Evolutionary conservation across 1,140 invertebrate genomes (phyloP).

Genomic region (Orussus abietinus): DNA sequence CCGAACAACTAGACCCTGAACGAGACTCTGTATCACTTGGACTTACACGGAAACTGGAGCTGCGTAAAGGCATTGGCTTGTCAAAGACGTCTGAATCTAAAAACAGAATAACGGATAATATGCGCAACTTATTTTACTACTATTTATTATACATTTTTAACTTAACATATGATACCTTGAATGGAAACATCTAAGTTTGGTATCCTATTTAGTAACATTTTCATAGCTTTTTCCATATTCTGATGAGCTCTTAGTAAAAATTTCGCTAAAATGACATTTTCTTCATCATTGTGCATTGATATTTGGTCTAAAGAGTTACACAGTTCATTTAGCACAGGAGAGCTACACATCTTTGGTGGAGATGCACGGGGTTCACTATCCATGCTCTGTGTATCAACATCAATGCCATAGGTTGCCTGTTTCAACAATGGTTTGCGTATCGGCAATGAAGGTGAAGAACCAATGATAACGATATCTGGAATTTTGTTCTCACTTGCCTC

Average conservation of each 20-base stretch:
- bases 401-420: conserved; percentile 16
- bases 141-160: too few relatives aligned
- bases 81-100: too few relatives aligned
- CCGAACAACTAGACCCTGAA: too few relatives aligned
- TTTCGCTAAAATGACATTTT: conserved; percentile 16
- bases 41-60: too few relatives aligned
- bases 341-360: conserved; percentile 22
- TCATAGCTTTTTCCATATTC: conserved; percentile 26
- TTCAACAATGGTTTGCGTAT: conserved; percentile 3
- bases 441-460: too few relatives aligned
- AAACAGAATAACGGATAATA: too few relatives aligned
- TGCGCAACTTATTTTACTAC: too few relatives aligned
- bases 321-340: conserved; percentile 19
- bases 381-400: conserved; percentile 17
- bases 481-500: conserved; percentile 1
- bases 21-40: too few relatives aligned
- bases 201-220: conserved; percentile 17
- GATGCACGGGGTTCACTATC: conserved; percentile 23
- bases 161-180: too few relatives aligned
- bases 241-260: conserved; percentile 22
- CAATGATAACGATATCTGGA: too few relatives aligned
- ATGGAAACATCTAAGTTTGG: conserved; percentile 11
- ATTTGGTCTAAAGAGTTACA: conserved; percentile 26
- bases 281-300: conserved; percentile 24
- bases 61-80: too few relatives aligned